Evolutionary conservation across 2,888 invertebrate genomes (phyloP), one percentile per base, ranked within the genome.

Genomic region (Trissoscelio sp.): DNA sequence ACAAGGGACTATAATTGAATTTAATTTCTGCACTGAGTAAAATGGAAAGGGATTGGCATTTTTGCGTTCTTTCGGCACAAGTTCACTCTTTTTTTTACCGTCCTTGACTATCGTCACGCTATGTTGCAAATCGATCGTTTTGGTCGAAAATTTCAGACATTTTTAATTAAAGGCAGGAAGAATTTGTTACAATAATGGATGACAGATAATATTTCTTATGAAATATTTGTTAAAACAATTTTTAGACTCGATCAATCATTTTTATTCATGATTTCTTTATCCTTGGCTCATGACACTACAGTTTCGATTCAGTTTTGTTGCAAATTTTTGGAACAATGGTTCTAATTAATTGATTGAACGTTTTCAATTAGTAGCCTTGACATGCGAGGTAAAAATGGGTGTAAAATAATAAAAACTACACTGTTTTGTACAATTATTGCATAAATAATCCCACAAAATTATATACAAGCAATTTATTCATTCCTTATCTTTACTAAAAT

Each of bases 401-500:
- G n/a, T n/a, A n/a, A n/a, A n/a, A n/a, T n/a, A n/a, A n/a, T n/a
- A n/a, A n/a, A n/a, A n/a, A n/a, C n/a, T n/a, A n/a, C n/a, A n/a
- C n/a, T n/a, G n/a, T n/a, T n/a, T n/a, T n/a, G n/a, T 53, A n/a
- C 48, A 34, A 51, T 51, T 7, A 44, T 51, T 66, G 39, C 51
- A 51, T 39, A 18, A 66, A 53, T 53, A 55, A 57, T 37, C 6
- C 24, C 24, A 6, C 18, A 11, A 46, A 60, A 18, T 72, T 60
- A 60, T 46, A 42, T 42, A 72, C 55, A 37, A 22, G 39, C 22
- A 7, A 18, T 51, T 66, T 16, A 39, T 28, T 51, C 37, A 51
- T 39, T 51, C 18, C 22, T 72, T 60, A 53, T 39, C 39, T 62
- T 53, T 73, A 60, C 60, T 18, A 22, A 62, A 44, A 73, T 73